Evolutionary conservation across 2,888 invertebrate genomes (phyloP).

Genomic region (Tetanocera ferruginea): DNA sequence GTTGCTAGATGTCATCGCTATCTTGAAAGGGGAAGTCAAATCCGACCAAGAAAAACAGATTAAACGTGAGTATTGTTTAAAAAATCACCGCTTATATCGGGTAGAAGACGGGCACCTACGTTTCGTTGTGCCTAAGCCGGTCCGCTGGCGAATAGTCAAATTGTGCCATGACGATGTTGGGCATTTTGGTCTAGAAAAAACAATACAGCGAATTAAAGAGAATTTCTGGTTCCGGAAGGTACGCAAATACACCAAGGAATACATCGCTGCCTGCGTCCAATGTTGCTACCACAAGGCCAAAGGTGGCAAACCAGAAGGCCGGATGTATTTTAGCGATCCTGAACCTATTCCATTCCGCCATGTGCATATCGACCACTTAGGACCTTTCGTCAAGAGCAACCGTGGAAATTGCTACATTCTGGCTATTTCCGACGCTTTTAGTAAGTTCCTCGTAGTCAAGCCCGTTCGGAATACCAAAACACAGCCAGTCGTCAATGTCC

Average conservation of each 20-base stretch:
- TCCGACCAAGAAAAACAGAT: too few relatives aligned
- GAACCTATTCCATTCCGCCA: slow-evolving; percentile 39
- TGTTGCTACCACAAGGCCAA: slow-evolving; percentile 36
- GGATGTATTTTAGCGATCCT: too few relatives aligned
- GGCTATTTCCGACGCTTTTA: slow-evolving; percentile 39
- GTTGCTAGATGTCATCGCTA: too few relatives aligned
- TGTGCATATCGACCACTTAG: slow-evolving; percentile 36
- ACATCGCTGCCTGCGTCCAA: slow-evolving; percentile 35
- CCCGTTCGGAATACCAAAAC: slow-evolving; percentile 37
- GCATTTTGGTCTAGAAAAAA: not conserved
- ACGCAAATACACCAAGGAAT: too few relatives aligned
- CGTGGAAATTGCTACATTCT: slow-evolving; percentile 30
- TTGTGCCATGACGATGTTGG: slow-evolving; percentile 37
- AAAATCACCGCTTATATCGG: too few relatives aligned
- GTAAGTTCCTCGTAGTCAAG: slow-evolving; percentile 38
- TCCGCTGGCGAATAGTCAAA: too few relatives aligned
- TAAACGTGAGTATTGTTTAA: too few relatives aligned
- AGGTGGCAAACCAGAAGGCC: slow-evolving; percentile 37
- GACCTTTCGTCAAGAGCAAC: not conserved
- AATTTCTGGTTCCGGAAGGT: not conserved
- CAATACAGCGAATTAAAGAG: not conserved
- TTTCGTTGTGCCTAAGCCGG: too few relatives aligned
- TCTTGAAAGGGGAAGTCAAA: too few relatives aligned
- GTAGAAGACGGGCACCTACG: too few relatives aligned
- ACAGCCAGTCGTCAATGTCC: too few relatives aligned